Evolutionary conservation across 1,140 invertebrate species (phyloP), one percentile per base, ranked within the genome.

Genomic region (Micrasema longulum): DNA sequence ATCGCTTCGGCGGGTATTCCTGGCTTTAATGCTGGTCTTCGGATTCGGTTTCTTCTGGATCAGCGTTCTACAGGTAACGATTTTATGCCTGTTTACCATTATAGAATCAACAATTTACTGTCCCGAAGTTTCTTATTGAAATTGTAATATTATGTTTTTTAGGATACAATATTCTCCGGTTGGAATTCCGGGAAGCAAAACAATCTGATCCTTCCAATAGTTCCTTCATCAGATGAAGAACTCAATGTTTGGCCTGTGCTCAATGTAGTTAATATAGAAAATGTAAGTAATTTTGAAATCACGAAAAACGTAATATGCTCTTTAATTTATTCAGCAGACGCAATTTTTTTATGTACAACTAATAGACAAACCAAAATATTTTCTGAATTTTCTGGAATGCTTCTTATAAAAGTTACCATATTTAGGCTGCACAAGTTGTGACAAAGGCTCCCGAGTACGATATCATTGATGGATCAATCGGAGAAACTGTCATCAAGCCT

Each of bases 1-100:
- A 75, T 79, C 80, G 73, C 77, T 84, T 77, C 79, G 83, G 74
- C 79, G 83, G 69, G 79, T 73, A 53, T 78, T 78, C 74, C 77
- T 84, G 74, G 77, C 83, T 53, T 65, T 84, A 73, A 81, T 81
- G 76, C 78, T 84, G 67, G 73, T 72, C 71, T 72, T 76, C 81
- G 69, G 82, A 77, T 7, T 82, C 78, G 72, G 77, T 78, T 70
- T 73, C 43, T 73, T 76, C 55, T 76, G 74, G 74, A 63, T 73
- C 36, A 73, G 72, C 23, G 69, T 76, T 11, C 64, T 76, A 10
- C 71, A 76, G 74, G 74, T 76, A 41, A 60, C n/a, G n/a, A n/a
- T n/a, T n/a, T n/a, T n/a, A n/a, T n/a, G n/a, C n/a, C n/a, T n/a
- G n/a, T n/a, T n/a, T n/a, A n/a, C n/a, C n/a, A n/a, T n/a, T n/a